Conservation (phyloP, 2,888 invertebrate species). For the Molorchus minor region DNA sequence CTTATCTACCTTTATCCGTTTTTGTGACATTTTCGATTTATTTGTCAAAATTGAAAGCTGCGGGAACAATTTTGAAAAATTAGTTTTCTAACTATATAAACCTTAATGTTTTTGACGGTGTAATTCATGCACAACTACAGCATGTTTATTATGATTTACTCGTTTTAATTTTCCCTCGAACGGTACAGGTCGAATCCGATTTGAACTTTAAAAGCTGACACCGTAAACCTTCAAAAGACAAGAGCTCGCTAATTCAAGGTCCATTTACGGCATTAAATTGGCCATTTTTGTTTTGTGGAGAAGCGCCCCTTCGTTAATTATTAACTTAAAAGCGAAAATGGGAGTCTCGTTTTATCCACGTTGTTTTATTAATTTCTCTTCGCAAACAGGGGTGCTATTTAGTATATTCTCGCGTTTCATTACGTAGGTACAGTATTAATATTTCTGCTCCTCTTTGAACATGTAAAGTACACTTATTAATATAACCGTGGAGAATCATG, state of each 20-base stretch:
- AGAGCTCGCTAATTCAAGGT: not conserved
- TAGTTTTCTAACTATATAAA: no score
- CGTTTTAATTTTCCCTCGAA: no score
- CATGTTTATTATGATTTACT: not conserved
- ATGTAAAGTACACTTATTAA: no score
- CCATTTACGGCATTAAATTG: not conserved
- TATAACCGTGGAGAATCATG: no score
- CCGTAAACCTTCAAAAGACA: not conserved
- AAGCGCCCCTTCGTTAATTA: slow-evolving; percentile 2
- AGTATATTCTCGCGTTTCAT: slow-evolving; percentile 9
- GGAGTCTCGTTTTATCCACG: not conserved
- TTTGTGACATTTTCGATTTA: no score
- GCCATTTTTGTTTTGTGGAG: slow-evolving; percentile 1
- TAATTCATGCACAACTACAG: no score
- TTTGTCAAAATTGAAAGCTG: no score
- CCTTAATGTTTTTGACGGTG: no score
- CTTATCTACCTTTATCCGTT: no score
- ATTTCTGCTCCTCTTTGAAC: not conserved
- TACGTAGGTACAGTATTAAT: slow-evolving; percentile 5
- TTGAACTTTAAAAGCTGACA: no score
- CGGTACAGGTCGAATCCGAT: no score
- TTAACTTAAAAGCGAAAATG: not conserved
- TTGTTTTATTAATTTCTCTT: slow-evolving; percentile 10
- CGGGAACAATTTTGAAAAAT: no score
- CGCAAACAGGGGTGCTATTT: not conserved